These are phyloP conservation scores for Cyclopterus lumpus DNA, from an alignment of 2,797 vertebrate species.

Conservation along the genomic window DNA sequence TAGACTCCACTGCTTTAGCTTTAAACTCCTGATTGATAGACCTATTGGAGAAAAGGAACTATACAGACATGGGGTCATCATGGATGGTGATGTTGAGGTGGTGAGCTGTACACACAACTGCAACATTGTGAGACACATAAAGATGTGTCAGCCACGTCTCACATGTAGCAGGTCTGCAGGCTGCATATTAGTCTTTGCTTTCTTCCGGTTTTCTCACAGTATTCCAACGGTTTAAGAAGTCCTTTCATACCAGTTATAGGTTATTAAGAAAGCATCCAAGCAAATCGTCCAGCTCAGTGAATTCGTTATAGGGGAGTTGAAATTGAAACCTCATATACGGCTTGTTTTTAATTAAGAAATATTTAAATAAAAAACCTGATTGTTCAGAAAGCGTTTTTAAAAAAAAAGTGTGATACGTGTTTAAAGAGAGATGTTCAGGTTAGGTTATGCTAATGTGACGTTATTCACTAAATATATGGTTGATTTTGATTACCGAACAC, in stretches of 20 bases:
- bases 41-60: background rate
- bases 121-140: conserved; percentile 15
- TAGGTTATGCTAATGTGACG: background rate
- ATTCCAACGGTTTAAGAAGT: background rate
- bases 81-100: background rate
- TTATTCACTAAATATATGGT: background rate
- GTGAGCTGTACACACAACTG: conserved; percentile 1
- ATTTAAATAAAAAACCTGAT: background rate
- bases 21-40: background rate
- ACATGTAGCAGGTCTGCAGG: background rate
- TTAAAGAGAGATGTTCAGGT: too few relatives aligned
- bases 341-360: background rate
- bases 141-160: background rate
- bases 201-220: background rate
- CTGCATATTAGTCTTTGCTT: background rate
- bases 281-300: background rate
- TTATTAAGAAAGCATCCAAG: background rate
- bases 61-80: background rate
- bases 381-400: background rate
- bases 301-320: background rate
- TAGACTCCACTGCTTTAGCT: background rate
- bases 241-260: background rate
- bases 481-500: background rate
- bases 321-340: background rate
- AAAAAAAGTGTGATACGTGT: background rate